Evolutionary conservation across 2,113 vertebrate species (phyloP).

Genomic region (Saccopteryx bilineata): DNA sequence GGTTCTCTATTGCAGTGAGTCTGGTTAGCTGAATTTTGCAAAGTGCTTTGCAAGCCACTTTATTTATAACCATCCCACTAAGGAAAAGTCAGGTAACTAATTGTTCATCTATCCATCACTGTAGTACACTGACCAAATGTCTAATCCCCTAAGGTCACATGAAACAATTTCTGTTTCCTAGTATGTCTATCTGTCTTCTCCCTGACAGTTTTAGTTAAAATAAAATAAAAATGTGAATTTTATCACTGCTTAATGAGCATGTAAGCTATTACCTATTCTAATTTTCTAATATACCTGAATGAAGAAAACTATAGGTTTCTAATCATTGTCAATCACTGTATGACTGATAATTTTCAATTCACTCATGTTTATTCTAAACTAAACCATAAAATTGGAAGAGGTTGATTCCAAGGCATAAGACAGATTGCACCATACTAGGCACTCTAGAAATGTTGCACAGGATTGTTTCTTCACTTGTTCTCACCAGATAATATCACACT

Average conservation of each 20-base stretch:
- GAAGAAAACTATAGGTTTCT: neutral
- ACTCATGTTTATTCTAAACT: constrained; percentile 16
- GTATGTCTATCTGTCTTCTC: neutral
- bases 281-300: neutral
- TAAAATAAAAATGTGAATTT: neutral
- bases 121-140: neutral
- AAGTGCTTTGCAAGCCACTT: neutral
- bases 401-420: neutral
- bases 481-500: neutral
- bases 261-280: neutral
- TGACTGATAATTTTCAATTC: neutral
- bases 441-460: neutral
- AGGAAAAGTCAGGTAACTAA: neutral
- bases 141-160: neutral
- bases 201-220: neutral
- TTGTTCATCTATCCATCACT: neutral
- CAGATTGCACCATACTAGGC: neutral
- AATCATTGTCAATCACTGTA: neutral
- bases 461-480: neutral
- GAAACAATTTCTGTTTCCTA: neutral
- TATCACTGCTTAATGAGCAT: neutral
- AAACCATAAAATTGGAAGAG: neutral
- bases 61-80: neutral
- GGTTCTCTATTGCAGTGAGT: neutral
- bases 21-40: neutral